Evolutionary conservation across 2,797 vertebrate species (phyloP), one percentile per base, ranked within the genome.

Genomic region (Pseudochaenichthys georgianus): DNA sequence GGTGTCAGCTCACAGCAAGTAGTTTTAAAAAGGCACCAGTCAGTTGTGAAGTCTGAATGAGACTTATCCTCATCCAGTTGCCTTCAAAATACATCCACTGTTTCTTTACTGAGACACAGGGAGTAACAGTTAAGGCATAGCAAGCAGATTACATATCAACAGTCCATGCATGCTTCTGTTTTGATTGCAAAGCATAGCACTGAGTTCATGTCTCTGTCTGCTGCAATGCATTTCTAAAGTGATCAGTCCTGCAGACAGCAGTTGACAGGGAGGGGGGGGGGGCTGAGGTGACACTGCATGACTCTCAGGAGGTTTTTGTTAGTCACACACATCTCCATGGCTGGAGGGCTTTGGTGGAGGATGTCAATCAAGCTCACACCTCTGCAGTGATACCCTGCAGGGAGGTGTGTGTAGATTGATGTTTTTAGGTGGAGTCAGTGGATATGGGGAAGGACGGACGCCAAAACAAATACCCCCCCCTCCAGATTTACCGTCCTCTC

Each of bases 271-370:
- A n/a, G 28, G 21, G 38, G 42, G 17, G 13, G 21, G 38, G 42
- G 17, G 13, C 9, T 11, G 34, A 11, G 43, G 54, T 42, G 21
- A 16, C 53, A 43, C 31, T 80, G 85, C 85, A 75, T 94, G 94
- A 94, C 90, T 75, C 84, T 94, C 94, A 94, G 88, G 87, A 92
- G 93, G 77, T 84, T 91, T 89, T 55, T 64, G 80, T 95, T 95
- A 89, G 94, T 94, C 90, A 92, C 88, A 77, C 87, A 74, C 67
- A 70, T 67, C 72, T 73, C 13, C 75, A 69, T 31, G 31, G 70
- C 9, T 41, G 9, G 12, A 81, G 47, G 15, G 10, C 13, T 10
- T 66, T 51, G 43, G 65, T 42, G 38, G 9, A 58, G 42, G 3
- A 13, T 63, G 19, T 60, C 9, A 6, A n/a, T 60, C 23, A 51